phyloP scores from a whole-genome alignment of 2,113 vertebrate genomes.

The Thunnus thynnus region DNA sequence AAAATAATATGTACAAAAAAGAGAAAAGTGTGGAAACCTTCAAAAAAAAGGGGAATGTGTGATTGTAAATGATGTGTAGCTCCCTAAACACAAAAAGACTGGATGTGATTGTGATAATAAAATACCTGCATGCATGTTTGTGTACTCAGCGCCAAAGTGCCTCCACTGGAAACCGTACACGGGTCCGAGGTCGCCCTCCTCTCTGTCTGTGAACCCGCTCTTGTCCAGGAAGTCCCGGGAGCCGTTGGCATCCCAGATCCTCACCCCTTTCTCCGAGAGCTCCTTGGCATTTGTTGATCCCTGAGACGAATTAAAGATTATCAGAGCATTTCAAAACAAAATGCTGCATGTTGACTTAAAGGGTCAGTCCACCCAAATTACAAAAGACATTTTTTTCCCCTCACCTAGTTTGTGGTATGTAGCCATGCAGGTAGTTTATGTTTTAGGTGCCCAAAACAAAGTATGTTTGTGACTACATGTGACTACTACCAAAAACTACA shows the following conservation, averaged over 20 bases:
- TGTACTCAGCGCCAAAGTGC: constrained; percentile 97
- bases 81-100: no score
- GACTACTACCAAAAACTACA: no score
- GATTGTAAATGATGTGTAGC: no score
- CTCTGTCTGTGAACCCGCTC: constrained; percentile 89
- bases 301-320: constrained; percentile 72
- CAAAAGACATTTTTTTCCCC: background rate
- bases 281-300: constrained; percentile 97
- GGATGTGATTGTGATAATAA: no score
- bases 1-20: no score
- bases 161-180: constrained; percentile 99
- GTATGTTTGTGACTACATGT: no score
- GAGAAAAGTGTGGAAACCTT: no score
- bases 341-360: no score
- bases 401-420: background rate
- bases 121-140: constrained; percentile 91
- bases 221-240: constrained; percentile 93
- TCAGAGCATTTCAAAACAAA: background rate
- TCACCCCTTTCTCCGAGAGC: constrained; percentile 94
- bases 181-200: constrained; percentile 96
- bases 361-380: background rate
- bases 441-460: no score
- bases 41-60: no score
- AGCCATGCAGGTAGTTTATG: background rate
- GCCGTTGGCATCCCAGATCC: constrained; percentile 98